Conservation (phyloP, 2,797 vertebrate genomes). For the Trachops cirrhosus region DNA sequence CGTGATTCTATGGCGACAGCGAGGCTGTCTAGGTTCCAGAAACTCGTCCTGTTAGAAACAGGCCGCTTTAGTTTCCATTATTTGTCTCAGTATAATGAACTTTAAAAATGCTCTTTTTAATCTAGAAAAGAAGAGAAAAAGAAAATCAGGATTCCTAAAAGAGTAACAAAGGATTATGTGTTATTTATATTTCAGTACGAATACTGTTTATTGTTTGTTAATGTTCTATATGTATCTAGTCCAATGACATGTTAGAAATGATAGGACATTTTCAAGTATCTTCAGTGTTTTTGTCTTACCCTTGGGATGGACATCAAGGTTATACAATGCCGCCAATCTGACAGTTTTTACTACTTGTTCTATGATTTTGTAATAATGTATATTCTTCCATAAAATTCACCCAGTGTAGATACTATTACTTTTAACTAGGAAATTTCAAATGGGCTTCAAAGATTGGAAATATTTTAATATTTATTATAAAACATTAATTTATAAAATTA, state of each 20-base stretch:
- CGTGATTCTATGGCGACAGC: neutral
- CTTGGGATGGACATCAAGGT: neutral
- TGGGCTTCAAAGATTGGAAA: neutral
- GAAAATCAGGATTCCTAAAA: neutral
- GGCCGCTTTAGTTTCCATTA: neutral
- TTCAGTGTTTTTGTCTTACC: neutral
- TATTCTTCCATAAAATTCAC: slow-evolving; percentile 26
- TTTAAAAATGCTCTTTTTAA: neutral
- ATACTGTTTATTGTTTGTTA: neutral
- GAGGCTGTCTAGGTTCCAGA: neutral
- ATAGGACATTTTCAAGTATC: neutral
- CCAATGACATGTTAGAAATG: neutral
- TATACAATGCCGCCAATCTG: neutral
- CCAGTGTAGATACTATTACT: neutral
- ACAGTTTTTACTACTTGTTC: neutral
- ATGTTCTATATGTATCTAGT: neutral
- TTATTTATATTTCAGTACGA: neutral
- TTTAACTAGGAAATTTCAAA: neutral
- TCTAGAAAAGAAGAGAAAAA: neutral
- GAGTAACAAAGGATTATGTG: neutral
- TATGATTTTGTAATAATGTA: neutral
- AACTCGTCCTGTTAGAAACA: neutral
- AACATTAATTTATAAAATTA: neutral
- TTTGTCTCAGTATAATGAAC: neutral
- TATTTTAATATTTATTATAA: neutral